Percentiles rank a stretch among this genome's conserved stretches.
Conservation (phyloP, 2,888 invertebrate species). For the Volucella zonaria region DNA sequence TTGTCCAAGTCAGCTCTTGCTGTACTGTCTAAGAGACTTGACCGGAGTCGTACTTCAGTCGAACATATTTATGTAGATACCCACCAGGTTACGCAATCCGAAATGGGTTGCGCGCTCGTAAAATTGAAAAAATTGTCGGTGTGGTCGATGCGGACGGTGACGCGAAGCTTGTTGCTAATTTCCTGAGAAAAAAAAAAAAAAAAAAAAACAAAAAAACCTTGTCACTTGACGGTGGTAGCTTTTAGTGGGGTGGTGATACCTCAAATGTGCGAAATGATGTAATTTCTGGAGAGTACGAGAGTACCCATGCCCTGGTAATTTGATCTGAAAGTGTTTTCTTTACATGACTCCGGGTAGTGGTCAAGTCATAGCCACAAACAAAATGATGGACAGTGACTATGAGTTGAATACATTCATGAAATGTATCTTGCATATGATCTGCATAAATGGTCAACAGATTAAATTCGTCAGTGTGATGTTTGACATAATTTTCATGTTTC, state of each 20-base stretch:
- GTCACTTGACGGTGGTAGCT: slow-evolving; percentile 21
- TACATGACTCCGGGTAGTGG: background rate
- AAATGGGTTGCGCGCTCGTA: slow-evolving; percentile 32
- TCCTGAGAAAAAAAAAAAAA: slow-evolving; percentile 7
- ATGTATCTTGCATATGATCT: slow-evolving; percentile 57
- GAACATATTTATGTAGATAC: slow-evolving; percentile 33
- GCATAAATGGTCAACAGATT: slow-evolving; percentile 57
- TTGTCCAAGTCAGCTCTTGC: slow-evolving; percentile 19
- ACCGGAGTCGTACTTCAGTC: slow-evolving; percentile 30
- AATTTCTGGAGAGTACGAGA: slow-evolving; percentile 6
- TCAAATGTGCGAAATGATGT: slow-evolving; percentile 49
- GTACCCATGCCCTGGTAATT: background rate
- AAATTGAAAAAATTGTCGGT: slow-evolving; percentile 32
- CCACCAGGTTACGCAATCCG: slow-evolving; percentile 46
- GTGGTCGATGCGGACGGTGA: slow-evolving; percentile 17
- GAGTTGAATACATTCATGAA: slow-evolving; percentile 20
- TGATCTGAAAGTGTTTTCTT: slow-evolving; percentile 16
- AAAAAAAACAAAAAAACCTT: slow-evolving; percentile 10
- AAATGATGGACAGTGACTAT: background rate
- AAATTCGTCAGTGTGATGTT: slow-evolving; percentile 37
- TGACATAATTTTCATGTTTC: slow-evolving; percentile 43
- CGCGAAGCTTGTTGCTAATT: slow-evolving; percentile 14
- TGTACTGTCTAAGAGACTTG: background rate
- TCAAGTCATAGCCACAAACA: background rate
- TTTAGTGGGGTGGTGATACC: slow-evolving; percentile 11